phyloP scores from a whole-genome alignment of 2,113 vertebrate genomes.

The Callionymus lyra region DNA sequence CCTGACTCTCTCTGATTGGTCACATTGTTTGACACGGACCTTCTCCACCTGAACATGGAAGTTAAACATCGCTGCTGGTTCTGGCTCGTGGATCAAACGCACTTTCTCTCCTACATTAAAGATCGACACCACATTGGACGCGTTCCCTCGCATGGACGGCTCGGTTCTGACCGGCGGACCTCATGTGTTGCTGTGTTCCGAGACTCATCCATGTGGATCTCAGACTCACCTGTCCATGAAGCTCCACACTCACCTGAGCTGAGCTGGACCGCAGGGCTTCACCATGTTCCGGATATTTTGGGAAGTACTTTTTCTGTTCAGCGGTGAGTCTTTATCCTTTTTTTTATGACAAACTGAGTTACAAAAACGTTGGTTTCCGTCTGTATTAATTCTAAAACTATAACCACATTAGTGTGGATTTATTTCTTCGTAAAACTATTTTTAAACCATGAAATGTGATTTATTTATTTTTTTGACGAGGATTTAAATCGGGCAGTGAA shows the following conservation, averaged over 20 bases:
- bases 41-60: too few species aligned
- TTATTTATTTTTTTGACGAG: too few species aligned
- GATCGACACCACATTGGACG: too few species aligned
- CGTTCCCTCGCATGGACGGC: too few species aligned
- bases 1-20: slow-evolving; percentile 31
- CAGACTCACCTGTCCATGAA: slow-evolving; percentile 18
- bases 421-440: not conserved
- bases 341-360: not conserved
- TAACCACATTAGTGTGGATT: not conserved
- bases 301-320: slow-evolving; percentile 64
- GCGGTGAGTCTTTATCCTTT: slow-evolving; percentile 47
- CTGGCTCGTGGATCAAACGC: too few species aligned
- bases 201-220: slow-evolving; percentile 22
- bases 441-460: too few species aligned
- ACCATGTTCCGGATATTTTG: slow-evolving; percentile 67
- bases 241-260: slow-evolving; percentile 6
- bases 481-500: too few species aligned
- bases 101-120: too few species aligned
- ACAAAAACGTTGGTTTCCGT: not conserved
- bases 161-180: slow-evolving; percentile 7
- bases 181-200: slow-evolving; percentile 3
- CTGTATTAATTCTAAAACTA: not conserved
- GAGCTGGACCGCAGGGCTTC: slow-evolving; percentile 9
- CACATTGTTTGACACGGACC: not conserved
- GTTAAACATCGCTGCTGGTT: too few species aligned